Base-by-base conservation (phyloP, 2,888 invertebrate species). In the Dicroscelio sp. region DNA sequence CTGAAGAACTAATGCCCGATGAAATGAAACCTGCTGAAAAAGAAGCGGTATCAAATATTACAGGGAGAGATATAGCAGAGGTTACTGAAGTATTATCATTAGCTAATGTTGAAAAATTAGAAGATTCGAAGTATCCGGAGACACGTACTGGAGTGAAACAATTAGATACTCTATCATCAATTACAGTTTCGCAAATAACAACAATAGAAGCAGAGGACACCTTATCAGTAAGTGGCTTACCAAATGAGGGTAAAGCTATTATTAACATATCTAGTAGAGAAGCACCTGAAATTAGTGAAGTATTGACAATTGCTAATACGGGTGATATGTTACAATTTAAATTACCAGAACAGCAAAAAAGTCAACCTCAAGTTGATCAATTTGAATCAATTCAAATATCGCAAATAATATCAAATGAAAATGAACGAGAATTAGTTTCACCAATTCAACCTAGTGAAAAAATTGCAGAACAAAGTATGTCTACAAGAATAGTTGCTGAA, bases 41-140 rank as follows among this genome's bases (percentile, higher is more conserved):
- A 76, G 94, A 90, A 63, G 95, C 95, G 35, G 73, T 87, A 90
- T 90, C 95, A 5, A 95, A 94, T 75, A 87, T 97, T 60, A 92
- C 88, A 30, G 95, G 95, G 12, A 94, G 96, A 84, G 96, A 96
- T 90, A 95, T 95, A 17, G 94, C 95, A 48, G 93, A 95, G 79
- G 92, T 90, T 8, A 86, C 92, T 0, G 35, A 94, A 90, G 82
- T 95, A 27, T 63, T 96, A 60, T 86, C 95, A 12, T 95, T 96
- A 86, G 94, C 95, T 27, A 90, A 82, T 17, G 52, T 38, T 27
- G 71, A 71, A 17, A 71, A 71, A 20, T 71, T 71, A 48, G 4
- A 43, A 48, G 20, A 71, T 5, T 20, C 20, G 35, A 48, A 20
- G 8, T 71, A 48, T 6, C 35, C 85, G 4, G 93, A 94, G 67